A percentile compares a stretch with the other conserved stretches of the same genome.
Conservation (phyloP, 1,140 invertebrate species). For the Drosophila fuyamai region DNA sequence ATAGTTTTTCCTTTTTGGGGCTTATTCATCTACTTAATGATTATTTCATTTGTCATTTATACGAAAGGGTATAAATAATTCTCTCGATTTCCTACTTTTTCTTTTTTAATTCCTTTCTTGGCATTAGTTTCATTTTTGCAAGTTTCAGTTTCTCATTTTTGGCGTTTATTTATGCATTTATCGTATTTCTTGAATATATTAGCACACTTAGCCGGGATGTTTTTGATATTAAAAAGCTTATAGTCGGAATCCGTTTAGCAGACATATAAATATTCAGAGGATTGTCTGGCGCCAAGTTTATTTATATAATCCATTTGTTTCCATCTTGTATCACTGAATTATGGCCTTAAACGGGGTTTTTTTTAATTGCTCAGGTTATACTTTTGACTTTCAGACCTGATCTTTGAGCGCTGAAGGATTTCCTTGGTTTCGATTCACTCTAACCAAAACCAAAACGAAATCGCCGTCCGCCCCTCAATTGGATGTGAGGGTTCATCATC, state of each 20-base stretch:
- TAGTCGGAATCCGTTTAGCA: constrained; percentile 37
- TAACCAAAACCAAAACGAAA: constrained; percentile 33
- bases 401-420: constrained; percentile 22
- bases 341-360: constrained; percentile 22
- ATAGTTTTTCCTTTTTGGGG: neutral
- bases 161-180: constrained; percentile 36
- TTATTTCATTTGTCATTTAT: neutral
- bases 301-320: constrained; percentile 41
- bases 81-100: neutral
- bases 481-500: constrained; percentile 43
- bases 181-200: constrained; percentile 41
- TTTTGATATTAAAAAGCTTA: constrained; percentile 26
- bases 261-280: constrained; percentile 52
- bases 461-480: constrained; percentile 45
- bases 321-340: neutral
- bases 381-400: constrained; percentile 10
- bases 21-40: neutral
- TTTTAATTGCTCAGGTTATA: constrained; percentile 38
- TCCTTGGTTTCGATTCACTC: constrained; percentile 11
- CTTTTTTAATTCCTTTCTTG: neutral
- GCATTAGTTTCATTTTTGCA: constrained; percentile 13
- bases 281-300: constrained; percentile 32
- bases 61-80: neutral
- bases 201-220: constrained; percentile 23
- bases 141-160: neutral